phyloP scores from a whole-genome alignment of 2,113 vertebrate species.

The Pituophis catenifer region DNA sequence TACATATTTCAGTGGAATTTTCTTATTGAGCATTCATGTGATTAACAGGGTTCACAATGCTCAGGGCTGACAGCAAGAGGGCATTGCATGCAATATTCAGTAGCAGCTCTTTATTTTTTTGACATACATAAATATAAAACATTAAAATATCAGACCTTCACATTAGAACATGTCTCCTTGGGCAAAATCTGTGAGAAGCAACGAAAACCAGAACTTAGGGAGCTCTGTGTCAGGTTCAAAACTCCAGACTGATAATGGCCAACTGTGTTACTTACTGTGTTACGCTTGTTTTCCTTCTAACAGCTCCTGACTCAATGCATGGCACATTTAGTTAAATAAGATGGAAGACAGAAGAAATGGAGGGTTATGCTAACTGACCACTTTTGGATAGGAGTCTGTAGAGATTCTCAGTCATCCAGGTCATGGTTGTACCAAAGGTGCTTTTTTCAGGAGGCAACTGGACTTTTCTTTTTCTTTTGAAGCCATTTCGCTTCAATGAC shows the following conservation, averaged over 20 bases:
- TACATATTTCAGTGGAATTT: not conserved
- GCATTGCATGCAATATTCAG: not conserved
- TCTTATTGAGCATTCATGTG: not conserved
- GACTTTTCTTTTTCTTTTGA: too few species aligned
- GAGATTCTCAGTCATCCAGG: too few species aligned
- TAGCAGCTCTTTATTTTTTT: not conserved
- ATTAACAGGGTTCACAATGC: not conserved
- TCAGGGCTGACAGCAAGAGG: not conserved
- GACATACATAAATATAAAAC: not conserved
- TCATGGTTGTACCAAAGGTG: too few species aligned
- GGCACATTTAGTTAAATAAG: not conserved
- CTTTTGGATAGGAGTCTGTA: not conserved
- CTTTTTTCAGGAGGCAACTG: too few species aligned
- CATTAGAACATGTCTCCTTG: not conserved
- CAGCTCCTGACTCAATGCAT: not conserved
- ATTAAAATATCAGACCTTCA: not conserved
- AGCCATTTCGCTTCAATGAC: too few species aligned
- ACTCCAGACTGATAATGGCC: not conserved
- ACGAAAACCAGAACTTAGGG: not conserved
- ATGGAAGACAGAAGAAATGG: not conserved
- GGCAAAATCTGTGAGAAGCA: not conserved
- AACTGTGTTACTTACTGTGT: not conserved
- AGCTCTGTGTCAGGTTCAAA: not conserved
- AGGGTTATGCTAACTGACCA: not conserved
- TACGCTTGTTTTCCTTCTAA: not conserved